Conservation (phyloP, 2,797 vertebrate genomes). For the Echeneis naucrates region DNA sequence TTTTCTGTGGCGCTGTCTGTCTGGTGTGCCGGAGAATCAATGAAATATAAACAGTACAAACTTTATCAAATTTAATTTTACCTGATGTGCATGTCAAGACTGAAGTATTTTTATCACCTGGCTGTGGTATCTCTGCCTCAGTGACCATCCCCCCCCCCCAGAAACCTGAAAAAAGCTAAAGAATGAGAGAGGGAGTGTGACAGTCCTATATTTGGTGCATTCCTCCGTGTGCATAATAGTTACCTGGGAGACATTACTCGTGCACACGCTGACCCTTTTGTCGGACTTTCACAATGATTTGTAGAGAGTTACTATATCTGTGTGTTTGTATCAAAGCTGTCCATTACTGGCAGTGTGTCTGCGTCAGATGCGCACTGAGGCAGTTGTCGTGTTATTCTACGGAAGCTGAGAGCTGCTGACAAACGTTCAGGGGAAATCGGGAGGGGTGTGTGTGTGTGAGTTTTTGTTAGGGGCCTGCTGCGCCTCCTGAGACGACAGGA, state of each 20-base stretch:
- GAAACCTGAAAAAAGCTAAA: slow-evolving; percentile 41
- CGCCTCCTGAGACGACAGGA: slow-evolving; percentile 54
- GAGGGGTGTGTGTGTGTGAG: slow-evolving; percentile 18
- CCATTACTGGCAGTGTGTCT: slow-evolving; percentile 75
- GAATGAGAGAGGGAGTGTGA: slow-evolving; percentile 25
- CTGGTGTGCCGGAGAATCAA: slow-evolving; percentile 27
- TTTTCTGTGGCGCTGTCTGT: slow-evolving; percentile 25
- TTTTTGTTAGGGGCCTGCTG: slow-evolving; percentile 39
- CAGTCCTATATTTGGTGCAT: slow-evolving; percentile 79
- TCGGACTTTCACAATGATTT: slow-evolving; percentile 56
- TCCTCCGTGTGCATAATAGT: slow-evolving; percentile 74
- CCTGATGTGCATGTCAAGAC: slow-evolving; percentile 14
- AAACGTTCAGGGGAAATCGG: slow-evolving; percentile 71
- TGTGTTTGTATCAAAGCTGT: slow-evolving; percentile 73
- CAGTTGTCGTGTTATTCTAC: slow-evolving; percentile 80
- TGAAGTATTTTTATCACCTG: slow-evolving; percentile 20
- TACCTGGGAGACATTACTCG: slow-evolving; percentile 70
- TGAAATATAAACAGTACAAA: slow-evolving; percentile 32
- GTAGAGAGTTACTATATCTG: slow-evolving; percentile 58
- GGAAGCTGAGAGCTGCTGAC: slow-evolving; percentile 81
- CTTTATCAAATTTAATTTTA: slow-evolving; percentile 26
- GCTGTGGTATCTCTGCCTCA: slow-evolving; percentile 22
- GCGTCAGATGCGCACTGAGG: slow-evolving; percentile 79
- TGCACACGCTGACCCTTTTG: slow-evolving; percentile 70
- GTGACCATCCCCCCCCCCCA: slow-evolving; percentile 14